Evolutionary conservation across 2,888 invertebrate species (phyloP).

Genomic region (Salticus scenicus): DNA sequence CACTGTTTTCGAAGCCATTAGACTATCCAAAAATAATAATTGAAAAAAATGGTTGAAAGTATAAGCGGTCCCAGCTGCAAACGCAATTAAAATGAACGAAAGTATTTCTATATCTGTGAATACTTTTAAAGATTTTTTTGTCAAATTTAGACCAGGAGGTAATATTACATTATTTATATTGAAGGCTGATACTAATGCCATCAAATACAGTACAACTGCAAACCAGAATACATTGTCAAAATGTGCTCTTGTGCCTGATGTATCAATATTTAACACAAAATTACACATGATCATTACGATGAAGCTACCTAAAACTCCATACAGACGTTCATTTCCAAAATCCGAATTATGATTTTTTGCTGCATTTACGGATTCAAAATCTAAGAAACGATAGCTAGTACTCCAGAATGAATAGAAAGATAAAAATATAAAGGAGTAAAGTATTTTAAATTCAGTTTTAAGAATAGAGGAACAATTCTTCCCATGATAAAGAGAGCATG

Average conservation of each 20-base stretch:
- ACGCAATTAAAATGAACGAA: slow-evolving; percentile 86
- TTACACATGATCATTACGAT: slow-evolving; percentile 74
- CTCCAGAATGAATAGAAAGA: slow-evolving; percentile 80
- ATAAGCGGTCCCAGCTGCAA: slow-evolving; percentile 88
- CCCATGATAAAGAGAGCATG: too few relatives aligned
- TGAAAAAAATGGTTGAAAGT: slow-evolving; percentile 92
- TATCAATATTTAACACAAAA: slow-evolving; percentile 57
- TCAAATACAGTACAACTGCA: slow-evolving; percentile 84
- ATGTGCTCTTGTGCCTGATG: slow-evolving; percentile 82
- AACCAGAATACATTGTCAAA: slow-evolving; percentile 88
- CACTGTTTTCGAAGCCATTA: slow-evolving; percentile 87
- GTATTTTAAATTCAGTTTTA: too few relatives aligned
- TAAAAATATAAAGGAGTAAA: background rate
- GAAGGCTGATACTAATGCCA: slow-evolving; percentile 84
- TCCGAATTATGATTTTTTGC: slow-evolving; percentile 84
- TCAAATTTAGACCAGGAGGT: slow-evolving; percentile 85
- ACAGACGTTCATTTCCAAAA: slow-evolving; percentile 76
- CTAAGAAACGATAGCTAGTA: slow-evolving; percentile 89
- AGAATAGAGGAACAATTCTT: too few relatives aligned
- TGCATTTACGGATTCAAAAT: slow-evolving; percentile 90
- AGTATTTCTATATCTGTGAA: slow-evolving; percentile 87
- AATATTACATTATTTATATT: slow-evolving; percentile 86
- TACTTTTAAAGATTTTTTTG: slow-evolving; percentile 84
- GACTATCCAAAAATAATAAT: slow-evolving; percentile 86
- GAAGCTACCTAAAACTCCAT: slow-evolving; percentile 76